Percentiles rank a stretch among this genome's conserved stretches.
Evolutionary conservation across 2,888 invertebrate genomes (phyloP).

Genomic region (Cephonodes hylas): DNA sequence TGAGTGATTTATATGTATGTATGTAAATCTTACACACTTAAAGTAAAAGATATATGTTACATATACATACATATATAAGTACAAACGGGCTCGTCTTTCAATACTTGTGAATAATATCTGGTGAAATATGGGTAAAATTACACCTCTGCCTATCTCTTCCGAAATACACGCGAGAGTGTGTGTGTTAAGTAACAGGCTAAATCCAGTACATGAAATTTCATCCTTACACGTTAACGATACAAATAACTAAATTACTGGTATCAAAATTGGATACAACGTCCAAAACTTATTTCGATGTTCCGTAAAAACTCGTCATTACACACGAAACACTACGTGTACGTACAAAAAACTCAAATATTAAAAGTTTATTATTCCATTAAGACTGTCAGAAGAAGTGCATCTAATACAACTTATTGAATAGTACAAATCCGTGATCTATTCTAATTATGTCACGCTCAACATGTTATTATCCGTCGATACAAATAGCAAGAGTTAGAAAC

Average conservation of each 20-base stretch:
- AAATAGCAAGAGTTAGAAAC: background rate
- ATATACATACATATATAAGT: background rate
- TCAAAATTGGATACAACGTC: slow-evolving; percentile 6
- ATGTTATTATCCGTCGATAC: background rate
- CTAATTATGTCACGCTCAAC: background rate
- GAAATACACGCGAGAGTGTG: no score
- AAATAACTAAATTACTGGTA: slow-evolving; percentile 2
- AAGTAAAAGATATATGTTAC: background rate
- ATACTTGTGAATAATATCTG: no score
- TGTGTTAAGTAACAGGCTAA: no score
- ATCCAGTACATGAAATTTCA: background rate
- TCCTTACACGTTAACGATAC: background rate
- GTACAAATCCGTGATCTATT: slow-evolving; percentile 1
- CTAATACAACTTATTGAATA: background rate
- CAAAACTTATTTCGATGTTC: slow-evolving; percentile 7
- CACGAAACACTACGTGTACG: background rate
- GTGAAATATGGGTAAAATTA: no score
- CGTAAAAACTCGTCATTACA: background rate
- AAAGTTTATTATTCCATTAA: background rate
- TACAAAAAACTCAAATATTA: background rate
- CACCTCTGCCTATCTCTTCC: no score
- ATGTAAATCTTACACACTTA: background rate
- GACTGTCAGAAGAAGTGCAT: background rate
- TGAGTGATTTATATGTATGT: slow-evolving; percentile 6
- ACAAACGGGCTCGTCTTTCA: no score